Evolutionary conservation across 2,113 vertebrate species (phyloP), one percentile per base, ranked within the genome.

Genomic region (Scomber colias): DNA sequence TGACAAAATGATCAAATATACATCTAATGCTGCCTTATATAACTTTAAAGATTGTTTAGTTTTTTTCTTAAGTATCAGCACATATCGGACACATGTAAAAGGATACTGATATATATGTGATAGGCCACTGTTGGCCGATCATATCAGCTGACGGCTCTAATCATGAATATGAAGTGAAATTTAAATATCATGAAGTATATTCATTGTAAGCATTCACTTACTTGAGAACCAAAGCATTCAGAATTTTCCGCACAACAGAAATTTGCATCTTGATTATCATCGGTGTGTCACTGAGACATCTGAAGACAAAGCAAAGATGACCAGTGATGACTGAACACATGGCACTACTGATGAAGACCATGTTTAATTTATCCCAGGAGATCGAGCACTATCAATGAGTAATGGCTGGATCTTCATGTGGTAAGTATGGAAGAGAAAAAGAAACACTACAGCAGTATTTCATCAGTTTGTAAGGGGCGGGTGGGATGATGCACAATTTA

Each of bases 371-470:
- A 7, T 3, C 12, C 1, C 1, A 11, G 24, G 54, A 48, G 54
- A 19, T 4, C 19, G 27, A 40, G 30, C n/a, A 1, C 3, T 27
- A n/a, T 30, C 35, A 14, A 64, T 59, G 27, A 55, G 27, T 21
- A 57, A 15, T 64, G 64, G 57, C 66, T 66, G 21, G 27, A 35
- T 72, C 51, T 12, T 19, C 11, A 17, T 72, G 24, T 24, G 69
- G 91, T 92, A 15, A 88, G 90, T 90, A 90, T 78, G 45, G 70
- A 79, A 61, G 64, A 75, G 19, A 12, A 0, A 66, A 71, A 45
- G 16, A 68, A 51, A 27, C 11, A 19, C 7, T 44, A 19, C 19
- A 40, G 5, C 9, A 40, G 7, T 24, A 44, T 55, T 60, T 21
- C 14, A 24, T 14, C 5, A 49, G 13, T 57, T 65, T 59, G 12